Conservation (phyloP, 2,888 invertebrate genomes). For the Tipula vernalis region DNA sequence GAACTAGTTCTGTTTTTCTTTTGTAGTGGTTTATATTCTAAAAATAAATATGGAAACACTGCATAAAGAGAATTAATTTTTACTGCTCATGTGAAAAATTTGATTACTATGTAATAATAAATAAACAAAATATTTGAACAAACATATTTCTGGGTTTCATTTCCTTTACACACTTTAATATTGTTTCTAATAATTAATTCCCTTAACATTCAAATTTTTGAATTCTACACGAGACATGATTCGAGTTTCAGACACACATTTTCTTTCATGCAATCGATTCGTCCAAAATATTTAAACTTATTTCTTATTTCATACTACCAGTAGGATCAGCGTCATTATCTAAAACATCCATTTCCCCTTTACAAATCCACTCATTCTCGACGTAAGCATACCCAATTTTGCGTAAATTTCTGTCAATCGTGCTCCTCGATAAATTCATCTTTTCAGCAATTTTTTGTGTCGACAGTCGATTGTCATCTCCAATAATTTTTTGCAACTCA, state of each 20-base stretch:
- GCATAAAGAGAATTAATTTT: too few species aligned
- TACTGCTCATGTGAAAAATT: neutral
- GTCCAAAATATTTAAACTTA: neutral
- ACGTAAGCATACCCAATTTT: neutral
- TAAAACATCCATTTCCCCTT: neutral
- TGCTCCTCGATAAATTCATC: neutral
- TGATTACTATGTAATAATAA: neutral
- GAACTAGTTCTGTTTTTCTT: too few species aligned
- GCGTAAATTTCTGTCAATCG: neutral
- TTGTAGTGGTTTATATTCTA: too few species aligned
- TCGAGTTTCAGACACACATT: neutral
- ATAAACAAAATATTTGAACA: neutral
- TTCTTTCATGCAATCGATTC: neutral
- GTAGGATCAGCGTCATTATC: neutral
- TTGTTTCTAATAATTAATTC: neutral
- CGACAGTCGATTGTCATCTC: neutral
- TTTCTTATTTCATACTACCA: neutral
- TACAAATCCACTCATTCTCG: neutral
- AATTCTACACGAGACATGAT: neutral
- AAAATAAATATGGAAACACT: too few species aligned
- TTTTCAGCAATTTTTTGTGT: constrained; percentile 5
- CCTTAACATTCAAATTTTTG: neutral
- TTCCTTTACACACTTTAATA: neutral
- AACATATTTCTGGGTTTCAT: neutral
- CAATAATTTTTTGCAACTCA: neutral